phyloP scores from a whole-genome alignment of 2,888 invertebrate genomes.

The Platycnemis pennipes region DNA sequence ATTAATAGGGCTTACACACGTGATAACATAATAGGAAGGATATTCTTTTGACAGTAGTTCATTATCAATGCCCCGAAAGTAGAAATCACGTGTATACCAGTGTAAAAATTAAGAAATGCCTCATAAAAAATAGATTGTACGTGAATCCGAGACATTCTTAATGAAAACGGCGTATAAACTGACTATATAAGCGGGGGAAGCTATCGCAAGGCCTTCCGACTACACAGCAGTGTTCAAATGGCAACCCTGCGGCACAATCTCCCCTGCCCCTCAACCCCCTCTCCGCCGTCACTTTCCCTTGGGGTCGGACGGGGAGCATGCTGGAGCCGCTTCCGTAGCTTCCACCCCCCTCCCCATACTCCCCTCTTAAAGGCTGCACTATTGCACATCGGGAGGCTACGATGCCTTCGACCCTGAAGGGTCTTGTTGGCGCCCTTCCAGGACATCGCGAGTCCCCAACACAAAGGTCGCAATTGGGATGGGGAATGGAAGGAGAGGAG shows the following conservation, averaged over 20 bases:
- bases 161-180: not conserved
- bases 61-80: not conserved
- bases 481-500: too few species aligned
- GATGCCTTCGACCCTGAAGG: not conserved
- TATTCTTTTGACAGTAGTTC: too few species aligned
- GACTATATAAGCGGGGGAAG: too few species aligned
- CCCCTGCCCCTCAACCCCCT: not conserved
- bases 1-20: too few species aligned
- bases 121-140: not conserved
- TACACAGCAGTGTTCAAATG: not conserved
- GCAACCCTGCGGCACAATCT: not conserved
- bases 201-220: not conserved
- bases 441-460: not conserved
- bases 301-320: not conserved
- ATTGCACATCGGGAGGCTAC: not conserved
- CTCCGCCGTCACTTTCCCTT: not conserved
- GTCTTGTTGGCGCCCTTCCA: conserved; percentile 1
- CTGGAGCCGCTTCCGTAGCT: too few species aligned
- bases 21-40: too few species aligned
- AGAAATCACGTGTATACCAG: not conserved
- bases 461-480: not conserved
- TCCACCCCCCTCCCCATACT: too few species aligned
- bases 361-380: not conserved
- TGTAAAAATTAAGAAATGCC: not conserved
- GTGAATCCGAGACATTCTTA: not conserved